Base-by-base conservation (phyloP, 2,888 invertebrate species). In the Nomada hirtipes region DNA sequence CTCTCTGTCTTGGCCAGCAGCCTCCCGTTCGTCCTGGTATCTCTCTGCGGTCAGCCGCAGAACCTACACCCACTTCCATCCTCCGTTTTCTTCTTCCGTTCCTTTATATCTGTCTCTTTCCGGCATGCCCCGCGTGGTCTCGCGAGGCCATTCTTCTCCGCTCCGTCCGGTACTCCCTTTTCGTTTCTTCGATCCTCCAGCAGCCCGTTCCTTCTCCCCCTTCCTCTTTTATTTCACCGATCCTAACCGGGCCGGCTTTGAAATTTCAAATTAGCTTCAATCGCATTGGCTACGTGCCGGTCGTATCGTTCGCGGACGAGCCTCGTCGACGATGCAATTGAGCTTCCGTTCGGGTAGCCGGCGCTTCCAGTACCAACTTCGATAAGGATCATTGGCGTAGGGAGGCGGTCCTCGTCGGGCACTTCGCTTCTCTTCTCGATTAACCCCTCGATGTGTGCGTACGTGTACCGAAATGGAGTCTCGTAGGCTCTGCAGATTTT, bases 211-310 rank as follows among this genome's bases (percentile, higher is more conserved):
- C 59, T 55, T 10, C 53, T 23, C 23, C 61, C 53, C 61, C 53
- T n/a, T 57, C 61, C 61, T 20, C 76, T 83, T 88, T 85, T 85
- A 82, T 88, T 87, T 88, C 88, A 78, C 67, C 79, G 78, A 76
- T 70, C 77, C 64, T 53, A 63, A 69, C 82, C 86, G 81, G 82
- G 44, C 83, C 82, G 85, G 81, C 89, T 90, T 92, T 89, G 90
- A 92, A 92, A 92, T 92, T 92, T 92, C 91, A 92, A 92, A 92
- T 92, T 92, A 92, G 92, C 91, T 92, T 91, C 91, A 91, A 92
- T 92, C 92, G 91, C 91, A 91, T 91, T 88, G 86, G 88, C 88
- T 90, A 88, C 91, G 89, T 90, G 90, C 91, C 87, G 83, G 85
- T 76, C 86, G 85, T 82, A 85, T 84, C 85, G 89, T 72, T 83